These are phyloP conservation scores for Pluvialis apricaria DNA, from an alignment of 2,113 vertebrate genomes.

Conservation along the genomic window DNA sequence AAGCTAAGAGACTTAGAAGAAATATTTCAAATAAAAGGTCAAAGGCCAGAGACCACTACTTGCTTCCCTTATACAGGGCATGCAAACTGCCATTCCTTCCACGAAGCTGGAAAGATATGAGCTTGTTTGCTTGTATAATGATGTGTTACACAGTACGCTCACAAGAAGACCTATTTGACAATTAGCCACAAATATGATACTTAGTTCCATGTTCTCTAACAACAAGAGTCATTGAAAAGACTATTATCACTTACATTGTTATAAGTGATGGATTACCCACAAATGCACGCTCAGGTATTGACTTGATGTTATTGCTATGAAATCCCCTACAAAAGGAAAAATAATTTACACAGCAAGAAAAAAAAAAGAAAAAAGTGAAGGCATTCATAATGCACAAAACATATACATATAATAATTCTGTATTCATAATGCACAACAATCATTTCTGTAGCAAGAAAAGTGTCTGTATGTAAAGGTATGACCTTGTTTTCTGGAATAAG, in stretches of 20 bases:
- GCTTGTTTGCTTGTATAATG: not conserved
- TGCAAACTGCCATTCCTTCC: not conserved
- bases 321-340: conserved; percentile 81
- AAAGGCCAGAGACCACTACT: not conserved
- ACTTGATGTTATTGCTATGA: conserved; percentile 91
- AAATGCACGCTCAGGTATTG: conserved; percentile 90
- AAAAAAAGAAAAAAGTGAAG: not conserved
- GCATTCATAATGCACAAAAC: not conserved
- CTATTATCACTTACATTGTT: conserved; percentile 83
- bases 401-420: not conserved
- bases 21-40: not conserved
- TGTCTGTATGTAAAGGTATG: not conserved
- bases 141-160: not conserved
- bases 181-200: not conserved
- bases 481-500: not conserved
- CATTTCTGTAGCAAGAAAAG: not conserved
- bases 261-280: conserved; percentile 87
- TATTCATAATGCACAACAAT: not conserved
- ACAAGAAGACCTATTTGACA: not conserved
- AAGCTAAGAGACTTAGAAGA: not conserved
- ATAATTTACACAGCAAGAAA: not conserved
- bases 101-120: not conserved
- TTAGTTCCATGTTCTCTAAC: not conserved
- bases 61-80: not conserved
- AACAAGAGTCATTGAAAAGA: not conserved